Evolutionary conservation across 1,140 invertebrate species (phyloP), one percentile per base, ranked within the genome.

Genomic region (Armadillidium nasatum): DNA sequence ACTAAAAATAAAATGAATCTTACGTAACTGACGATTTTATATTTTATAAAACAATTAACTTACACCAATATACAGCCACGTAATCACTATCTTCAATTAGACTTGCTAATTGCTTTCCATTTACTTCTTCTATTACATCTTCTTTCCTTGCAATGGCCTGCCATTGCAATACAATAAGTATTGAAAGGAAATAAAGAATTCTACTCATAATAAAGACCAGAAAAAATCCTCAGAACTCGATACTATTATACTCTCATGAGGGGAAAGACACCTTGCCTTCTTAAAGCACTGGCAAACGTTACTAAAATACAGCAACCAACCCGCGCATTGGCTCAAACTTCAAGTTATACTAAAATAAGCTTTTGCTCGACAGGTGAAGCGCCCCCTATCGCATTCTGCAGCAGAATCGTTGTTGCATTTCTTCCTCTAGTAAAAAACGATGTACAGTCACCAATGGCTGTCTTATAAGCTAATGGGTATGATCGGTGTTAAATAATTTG

Each of bases 41-140:
- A 3, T 33, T 33, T 33, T 33, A 33, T 33, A 3, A 33, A 33
- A 33, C 33, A 33, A 33, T 33, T 33, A 33, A 92, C 94, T 95
- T 93, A 96, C 94, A 95, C 92, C 94, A 95, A 87, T 93, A 94
- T 83, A 95, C 94, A 83, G 94, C 94, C 83, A 95, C 93, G 88
- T 92, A 95, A 86, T 95, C 93, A 88, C 94, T 94, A 82, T 94
- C 92, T 84, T 91, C 90, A 83, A 95, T 88, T 77, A 94, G 87
- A 83, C 91, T 89, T 84, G 94, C 93, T 85, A 95, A 89, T 86
- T 94, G 92, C 85, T 95, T 94, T 83, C 92, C 90, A 85, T 91
- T 93, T 85, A 95, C 92, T 86, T 95, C 93, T 87, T 95, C 93
- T 87, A 95, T 95, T 82, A 94, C 90, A 84, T 92, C 89, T 82